A percentile compares a stretch with the other conserved stretches of the same genome.
phyloP scores from a whole-genome alignment of 2,797 vertebrate genomes.

The Emydoidea blandingii region DNA sequence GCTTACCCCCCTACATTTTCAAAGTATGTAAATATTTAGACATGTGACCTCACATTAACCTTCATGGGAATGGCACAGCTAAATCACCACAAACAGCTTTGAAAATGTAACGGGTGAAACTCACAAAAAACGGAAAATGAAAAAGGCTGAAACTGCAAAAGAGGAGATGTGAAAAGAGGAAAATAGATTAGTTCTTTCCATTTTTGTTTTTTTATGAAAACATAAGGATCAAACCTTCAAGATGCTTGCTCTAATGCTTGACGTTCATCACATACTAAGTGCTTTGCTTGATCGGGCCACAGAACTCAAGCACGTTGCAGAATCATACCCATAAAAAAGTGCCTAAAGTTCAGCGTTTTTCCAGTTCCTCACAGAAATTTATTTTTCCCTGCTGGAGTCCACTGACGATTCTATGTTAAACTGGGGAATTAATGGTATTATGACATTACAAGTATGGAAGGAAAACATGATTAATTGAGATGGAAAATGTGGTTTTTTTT shows the following conservation, averaged over 20 bases:
- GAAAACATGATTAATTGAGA: not conserved
- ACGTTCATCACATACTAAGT: not conserved
- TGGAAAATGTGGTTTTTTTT: not conserved
- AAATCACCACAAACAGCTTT: not conserved
- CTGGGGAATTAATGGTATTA: not conserved
- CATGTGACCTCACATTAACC: not conserved
- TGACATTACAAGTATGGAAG: not conserved
- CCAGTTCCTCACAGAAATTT: not conserved
- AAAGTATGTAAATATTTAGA: not conserved
- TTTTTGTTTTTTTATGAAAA: not conserved
- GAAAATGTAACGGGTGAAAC: not conserved
- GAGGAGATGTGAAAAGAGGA: not conserved
- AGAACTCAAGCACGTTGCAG: not conserved
- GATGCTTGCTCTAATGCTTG: not conserved
- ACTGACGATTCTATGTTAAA: not conserved
- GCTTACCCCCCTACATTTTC: conserved; percentile 31
- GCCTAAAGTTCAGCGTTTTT: not conserved
- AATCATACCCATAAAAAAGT: not conserved
- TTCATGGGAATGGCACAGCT: not conserved
- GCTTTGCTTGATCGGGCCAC: not conserved
- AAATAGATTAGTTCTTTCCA: not conserved
- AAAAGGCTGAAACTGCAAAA: not conserved
- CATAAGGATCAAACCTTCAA: not conserved
- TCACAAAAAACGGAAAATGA: not conserved
- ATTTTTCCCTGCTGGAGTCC: not conserved